Evolutionary conservation across 2,797 vertebrate species (phyloP), one percentile per base, ranked within the genome.

Genomic region (Paratrypauchen microcephalus): DNA sequence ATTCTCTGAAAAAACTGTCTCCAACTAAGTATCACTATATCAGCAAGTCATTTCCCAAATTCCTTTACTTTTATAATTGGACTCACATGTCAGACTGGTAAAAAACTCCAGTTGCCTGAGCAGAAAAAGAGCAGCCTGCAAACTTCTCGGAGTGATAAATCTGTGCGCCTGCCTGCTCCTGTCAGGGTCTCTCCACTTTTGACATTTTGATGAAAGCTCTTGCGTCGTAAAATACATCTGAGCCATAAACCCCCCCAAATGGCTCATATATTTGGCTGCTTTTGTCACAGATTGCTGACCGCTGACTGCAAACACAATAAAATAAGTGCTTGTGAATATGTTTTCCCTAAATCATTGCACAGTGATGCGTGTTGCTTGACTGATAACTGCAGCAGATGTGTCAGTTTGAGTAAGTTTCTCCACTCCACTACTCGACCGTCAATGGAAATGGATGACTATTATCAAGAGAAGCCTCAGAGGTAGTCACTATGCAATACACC

Each of bases 131-230:
- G n/a, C 13, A 8, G 39, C 50, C 41, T 45, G 41, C 54, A 76
- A 85, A 80, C 76, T 82, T 87, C 78, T 74, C 50, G 24, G 50
- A 72, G 64, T 23, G 45, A 82, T 88, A 55, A 76, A 82, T 85
- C 72, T 80, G 71, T 68, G 54, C 6, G 72, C 68, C 65, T 39
- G 60, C 72, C 61, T 50, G 69, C 58, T 48, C 32, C 65, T 45
- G 69, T 80, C 74, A 69, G 60, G 28, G 70, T 78, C 73, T 78
- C 73, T 80, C 26, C 7, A 80, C 81, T 65, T 60, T 36, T 82
- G 87, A 86, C 87, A 69, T 79, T 86, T 84, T 83, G 88, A 89
- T 87, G 74, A 86, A 84, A 84, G 82, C 79, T 59, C 28, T 70
- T 60, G 64, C 61, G 75, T 82, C 64, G 48, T 62, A 68, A 67